These are phyloP conservation scores for Megalops cyprinoides DNA, from an alignment of 2,797 vertebrate genomes.

Conservation along the genomic window DNA sequence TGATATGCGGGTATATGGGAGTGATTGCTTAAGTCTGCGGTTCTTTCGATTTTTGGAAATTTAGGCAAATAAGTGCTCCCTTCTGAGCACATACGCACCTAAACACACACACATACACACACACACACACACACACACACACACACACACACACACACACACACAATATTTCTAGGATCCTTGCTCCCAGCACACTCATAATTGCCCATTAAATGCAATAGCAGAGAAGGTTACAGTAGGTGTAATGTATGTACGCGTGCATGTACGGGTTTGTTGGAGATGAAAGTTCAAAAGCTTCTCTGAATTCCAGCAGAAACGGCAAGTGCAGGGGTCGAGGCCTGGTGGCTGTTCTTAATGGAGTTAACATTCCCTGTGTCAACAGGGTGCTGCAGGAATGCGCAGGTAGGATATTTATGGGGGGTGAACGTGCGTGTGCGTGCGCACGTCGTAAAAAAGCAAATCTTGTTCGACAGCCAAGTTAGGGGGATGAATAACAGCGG, in stretches of 20 bases:
- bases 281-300: slow-evolving; percentile 46
- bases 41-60: not conserved
- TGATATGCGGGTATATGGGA: no score
- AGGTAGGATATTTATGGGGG: slow-evolving; percentile 46
- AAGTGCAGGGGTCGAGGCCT: slow-evolving; percentile 50
- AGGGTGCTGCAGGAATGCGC: slow-evolving; percentile 53
- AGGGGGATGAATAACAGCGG: not conserved
- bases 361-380: slow-evolving; percentile 59
- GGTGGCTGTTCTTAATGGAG: slow-evolving; percentile 51
- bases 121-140: not conserved
- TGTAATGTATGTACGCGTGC: slow-evolving; percentile 34
- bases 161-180: not conserved
- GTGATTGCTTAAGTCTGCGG: not conserved
- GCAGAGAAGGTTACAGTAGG: no score
- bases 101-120: not conserved
- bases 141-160: slow-evolving; percentile 8
- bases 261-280: slow-evolving; percentile 36
- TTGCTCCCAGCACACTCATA: slow-evolving; percentile 3
- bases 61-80: not conserved
- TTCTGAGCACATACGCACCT: not conserved
- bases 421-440: not conserved
- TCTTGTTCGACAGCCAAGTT: no score
- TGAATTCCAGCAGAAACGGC: slow-evolving; percentile 51
- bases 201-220: no score
- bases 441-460: no score